phyloP scores from a whole-genome alignment of 2,797 vertebrate species.

The Chrysocyon brachyurus region DNA sequence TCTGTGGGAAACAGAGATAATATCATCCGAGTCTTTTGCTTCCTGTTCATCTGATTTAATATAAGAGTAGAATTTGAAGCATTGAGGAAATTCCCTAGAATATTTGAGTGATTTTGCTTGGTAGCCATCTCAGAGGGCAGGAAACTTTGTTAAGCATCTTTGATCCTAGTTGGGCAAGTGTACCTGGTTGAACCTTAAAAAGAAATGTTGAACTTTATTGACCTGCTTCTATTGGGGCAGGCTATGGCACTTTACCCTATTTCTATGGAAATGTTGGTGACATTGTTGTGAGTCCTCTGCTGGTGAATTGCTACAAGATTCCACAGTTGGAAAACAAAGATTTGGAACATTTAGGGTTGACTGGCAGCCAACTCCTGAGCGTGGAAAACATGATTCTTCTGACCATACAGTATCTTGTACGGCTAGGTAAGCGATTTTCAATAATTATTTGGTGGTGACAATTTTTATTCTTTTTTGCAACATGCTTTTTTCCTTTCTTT shows the following conservation, averaged over 20 bases:
- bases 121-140: neutral
- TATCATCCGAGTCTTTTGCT: conserved; percentile 53
- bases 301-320: conserved; percentile 98
- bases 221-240: conserved; percentile 86
- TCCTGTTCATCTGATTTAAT: neutral
- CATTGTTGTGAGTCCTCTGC: conserved; percentile 97
- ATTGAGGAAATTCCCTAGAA: neutral
- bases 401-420: conserved; percentile 97
- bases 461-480: neutral
- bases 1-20: neutral
- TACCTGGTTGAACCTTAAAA: conserved; percentile 19
- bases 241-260: conserved; percentile 98
- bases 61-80: neutral
- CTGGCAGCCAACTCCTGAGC: conserved; percentile 93
- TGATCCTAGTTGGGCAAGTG: neutral
- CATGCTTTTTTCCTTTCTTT: neutral
- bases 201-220: conserved; percentile 24
- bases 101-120: neutral
- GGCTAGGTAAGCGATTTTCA: conserved; percentile 92
- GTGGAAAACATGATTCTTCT: conserved; percentile 98
- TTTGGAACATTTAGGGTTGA: conserved; percentile 93
- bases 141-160: neutral
- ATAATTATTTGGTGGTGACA: neutral
- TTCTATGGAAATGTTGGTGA: conserved; percentile 99
- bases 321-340: conserved; percentile 94